Evolutionary conservation across 1,140 invertebrate genomes (phyloP).

Genomic region (Halictus rubicundus): DNA sequence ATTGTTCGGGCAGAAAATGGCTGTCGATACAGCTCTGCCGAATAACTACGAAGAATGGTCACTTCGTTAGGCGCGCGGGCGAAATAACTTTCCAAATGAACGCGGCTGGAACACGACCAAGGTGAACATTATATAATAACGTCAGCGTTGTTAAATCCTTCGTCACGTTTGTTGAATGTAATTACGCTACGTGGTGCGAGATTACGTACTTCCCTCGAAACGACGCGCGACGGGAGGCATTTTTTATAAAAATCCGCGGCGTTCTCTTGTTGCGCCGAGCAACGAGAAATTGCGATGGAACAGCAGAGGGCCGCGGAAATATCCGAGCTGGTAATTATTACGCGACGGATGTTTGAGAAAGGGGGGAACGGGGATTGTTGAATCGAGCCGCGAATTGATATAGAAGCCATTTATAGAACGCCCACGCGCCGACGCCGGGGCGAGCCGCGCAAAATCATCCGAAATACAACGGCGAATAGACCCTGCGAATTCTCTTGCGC

Average conservation of each 20-base stretch:
- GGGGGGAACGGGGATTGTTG: background rate
- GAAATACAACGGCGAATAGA: conserved; percentile 23
- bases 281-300: background rate
- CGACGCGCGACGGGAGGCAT: background rate
- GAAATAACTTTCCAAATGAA: background rate
- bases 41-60: too few species aligned
- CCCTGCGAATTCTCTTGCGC: background rate
- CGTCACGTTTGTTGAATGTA: background rate
- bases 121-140: background rate
- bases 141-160: background rate
- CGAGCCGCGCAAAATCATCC: conserved; percentile 12
- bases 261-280: background rate
- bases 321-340: background rate
- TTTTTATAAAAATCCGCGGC: background rate
- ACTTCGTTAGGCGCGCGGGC: too few species aligned
- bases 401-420: conserved; percentile 39
- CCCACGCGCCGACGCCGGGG: background rate
- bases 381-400: conserved; percentile 25
- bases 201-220: background rate
- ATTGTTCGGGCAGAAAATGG: too few species aligned
- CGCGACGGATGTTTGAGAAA: too few species aligned
- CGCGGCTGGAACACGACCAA: background rate
- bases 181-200: too few species aligned
- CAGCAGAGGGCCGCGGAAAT: background rate
- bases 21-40: too few species aligned